Evolutionary conservation across 2,797 vertebrate species (phyloP).

Genomic region (Serranus cabrilla): DNA sequence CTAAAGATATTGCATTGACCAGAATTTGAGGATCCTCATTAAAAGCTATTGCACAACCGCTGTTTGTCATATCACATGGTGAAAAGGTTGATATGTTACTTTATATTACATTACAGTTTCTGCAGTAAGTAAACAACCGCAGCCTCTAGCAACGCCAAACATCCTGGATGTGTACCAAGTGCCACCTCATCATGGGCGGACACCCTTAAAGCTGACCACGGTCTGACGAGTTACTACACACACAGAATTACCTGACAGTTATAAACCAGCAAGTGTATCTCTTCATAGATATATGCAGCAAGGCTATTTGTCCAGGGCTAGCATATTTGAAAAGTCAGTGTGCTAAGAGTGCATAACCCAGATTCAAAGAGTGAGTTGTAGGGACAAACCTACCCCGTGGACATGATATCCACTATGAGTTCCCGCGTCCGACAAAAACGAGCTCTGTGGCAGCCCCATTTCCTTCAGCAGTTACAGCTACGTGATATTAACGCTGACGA

Average conservation of each 20-base stretch:
- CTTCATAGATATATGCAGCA: neutral
- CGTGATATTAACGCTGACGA: neutral
- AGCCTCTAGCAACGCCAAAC: no score
- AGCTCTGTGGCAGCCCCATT: conserved; percentile 91
- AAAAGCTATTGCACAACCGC: neutral
- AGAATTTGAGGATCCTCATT: neutral
- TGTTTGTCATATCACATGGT: neutral
- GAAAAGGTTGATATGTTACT: neutral
- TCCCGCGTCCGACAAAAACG: conserved; percentile 87
- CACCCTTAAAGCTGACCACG: neutral
- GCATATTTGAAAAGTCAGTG: neutral
- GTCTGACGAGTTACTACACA: conserved; percentile 8
- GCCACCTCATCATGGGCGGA: conserved; percentile 78
- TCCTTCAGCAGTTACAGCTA: neutral
- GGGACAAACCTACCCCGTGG: conserved; percentile 87
- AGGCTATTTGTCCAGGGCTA: rapidly evolving
- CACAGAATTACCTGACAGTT: neutral
- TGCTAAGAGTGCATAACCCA: neutral
- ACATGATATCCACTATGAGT: conserved; percentile 91
- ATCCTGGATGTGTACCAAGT: conserved; percentile 47
- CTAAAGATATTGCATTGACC: conserved; percentile 12
- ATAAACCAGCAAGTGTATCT: neutral
- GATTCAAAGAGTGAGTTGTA: neutral
- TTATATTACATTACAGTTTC: neutral
- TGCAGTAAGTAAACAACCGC: neutral